Conservation (phyloP, 2,113 vertebrate genomes). For the Cavia aperea region DNA sequence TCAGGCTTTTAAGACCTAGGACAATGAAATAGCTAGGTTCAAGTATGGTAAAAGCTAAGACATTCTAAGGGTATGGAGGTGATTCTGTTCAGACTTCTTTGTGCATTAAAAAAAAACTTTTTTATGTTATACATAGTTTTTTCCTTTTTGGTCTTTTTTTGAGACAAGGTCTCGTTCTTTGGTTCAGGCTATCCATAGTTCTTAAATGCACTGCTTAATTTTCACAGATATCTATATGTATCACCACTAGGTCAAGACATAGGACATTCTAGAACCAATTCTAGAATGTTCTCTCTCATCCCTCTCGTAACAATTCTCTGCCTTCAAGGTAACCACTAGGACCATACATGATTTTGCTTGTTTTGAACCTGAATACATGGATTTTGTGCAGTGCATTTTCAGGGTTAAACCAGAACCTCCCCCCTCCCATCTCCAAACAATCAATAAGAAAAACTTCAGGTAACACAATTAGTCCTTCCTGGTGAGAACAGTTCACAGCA, state of each 20-base stretch:
- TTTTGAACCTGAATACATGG: neutral
- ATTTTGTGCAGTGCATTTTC: neutral
- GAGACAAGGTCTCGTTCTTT: too few relatives aligned
- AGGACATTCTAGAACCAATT: neutral
- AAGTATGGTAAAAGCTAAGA: neutral
- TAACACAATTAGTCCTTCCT: neutral
- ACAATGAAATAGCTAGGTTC: neutral
- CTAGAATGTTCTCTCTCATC: neutral
- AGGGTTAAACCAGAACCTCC: neutral
- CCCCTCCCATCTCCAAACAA: neutral
- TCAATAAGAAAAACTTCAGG: neutral
- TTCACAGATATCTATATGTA: neutral
- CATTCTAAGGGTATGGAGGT: neutral
- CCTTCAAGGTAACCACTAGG: neutral
- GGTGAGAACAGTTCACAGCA: neutral
- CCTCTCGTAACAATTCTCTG: neutral
- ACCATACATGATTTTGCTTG: neutral
- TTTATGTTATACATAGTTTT: too few relatives aligned
- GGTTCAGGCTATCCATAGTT: too few relatives aligned
- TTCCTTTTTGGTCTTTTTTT: too few relatives aligned
- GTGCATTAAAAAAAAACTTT: neutral
- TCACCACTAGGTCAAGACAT: neutral
- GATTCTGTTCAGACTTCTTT: neutral
- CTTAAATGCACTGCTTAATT: neutral
- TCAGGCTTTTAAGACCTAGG: neutral